Evolutionary conservation across 2,113 vertebrate species (phyloP).

Genomic region (Lethenteron reissneri): DNA sequence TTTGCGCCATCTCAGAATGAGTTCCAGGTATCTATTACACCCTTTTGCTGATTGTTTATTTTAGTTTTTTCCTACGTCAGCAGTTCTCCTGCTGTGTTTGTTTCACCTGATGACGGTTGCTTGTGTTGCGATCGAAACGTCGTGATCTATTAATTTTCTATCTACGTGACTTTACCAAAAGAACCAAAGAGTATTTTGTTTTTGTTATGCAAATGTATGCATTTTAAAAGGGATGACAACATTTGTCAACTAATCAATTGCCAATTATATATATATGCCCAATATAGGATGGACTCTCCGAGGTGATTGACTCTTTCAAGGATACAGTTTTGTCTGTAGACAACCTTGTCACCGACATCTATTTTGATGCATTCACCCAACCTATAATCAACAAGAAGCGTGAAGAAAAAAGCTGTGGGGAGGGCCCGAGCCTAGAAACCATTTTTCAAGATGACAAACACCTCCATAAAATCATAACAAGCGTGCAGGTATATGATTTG

Average conservation of each 20-base stretch:
- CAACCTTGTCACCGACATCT: conserved; percentile 27
- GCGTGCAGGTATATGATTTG: conserved; percentile 31
- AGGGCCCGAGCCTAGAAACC: conserved; percentile 25
- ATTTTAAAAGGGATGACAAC: background rate
- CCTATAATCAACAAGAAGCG: conserved; percentile 27
- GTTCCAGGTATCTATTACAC: conserved; percentile 30
- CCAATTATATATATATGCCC: background rate
- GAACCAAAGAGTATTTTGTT: background rate
- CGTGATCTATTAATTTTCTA: background rate
- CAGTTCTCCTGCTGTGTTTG: background rate
- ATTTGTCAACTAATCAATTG: background rate
- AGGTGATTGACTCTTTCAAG: conserved; percentile 26
- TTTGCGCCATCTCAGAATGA: conserved; percentile 37
- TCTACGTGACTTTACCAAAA: background rate
- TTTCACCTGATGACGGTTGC: background rate
- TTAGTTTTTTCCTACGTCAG: background rate
- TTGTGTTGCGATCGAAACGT: no score
- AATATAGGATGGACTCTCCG: conserved; percentile 25
- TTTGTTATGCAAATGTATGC: background rate
- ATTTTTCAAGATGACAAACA: conserved; percentile 35
- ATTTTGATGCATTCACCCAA: conserved; percentile 31
- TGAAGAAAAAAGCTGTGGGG: conserved; percentile 23
- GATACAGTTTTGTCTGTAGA: conserved; percentile 29
- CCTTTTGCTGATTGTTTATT: background rate
- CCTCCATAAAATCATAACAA: conserved; percentile 22